phyloP scores from a whole-genome alignment of 2,888 invertebrate genomes.

The Dynastes hyllus region DNA sequence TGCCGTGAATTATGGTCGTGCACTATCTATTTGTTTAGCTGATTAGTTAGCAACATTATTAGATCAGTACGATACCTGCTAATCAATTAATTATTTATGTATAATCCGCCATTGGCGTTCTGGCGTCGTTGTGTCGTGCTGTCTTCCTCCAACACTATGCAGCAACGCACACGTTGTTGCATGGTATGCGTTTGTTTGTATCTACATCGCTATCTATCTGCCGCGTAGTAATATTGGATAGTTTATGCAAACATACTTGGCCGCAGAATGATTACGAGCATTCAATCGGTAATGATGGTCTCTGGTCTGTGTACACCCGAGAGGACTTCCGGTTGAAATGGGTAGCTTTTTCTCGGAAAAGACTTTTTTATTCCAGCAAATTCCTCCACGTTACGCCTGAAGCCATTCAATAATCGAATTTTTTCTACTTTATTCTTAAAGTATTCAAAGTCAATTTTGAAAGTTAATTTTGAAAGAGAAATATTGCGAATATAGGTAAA shows the following conservation, averaged over 20 bases:
- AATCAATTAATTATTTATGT: conserved; percentile 73
- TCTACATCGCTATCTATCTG: conserved; percentile 5
- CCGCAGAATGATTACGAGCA: conserved; percentile 2
- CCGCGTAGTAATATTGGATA: not conserved
- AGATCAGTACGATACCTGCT: conserved; percentile 72
- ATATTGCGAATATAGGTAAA: too few relatives aligned
- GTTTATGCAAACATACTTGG: conserved; percentile 17
- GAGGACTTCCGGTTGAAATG: too few relatives aligned
- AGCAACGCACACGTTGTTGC: not conserved
- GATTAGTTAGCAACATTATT: conserved; percentile 73
- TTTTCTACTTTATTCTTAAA: too few relatives aligned
- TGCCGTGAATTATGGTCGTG: conserved; percentile 72
- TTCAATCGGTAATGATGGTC: too few relatives aligned
- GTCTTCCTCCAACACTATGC: conserved; percentile 5
- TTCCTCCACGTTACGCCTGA: too few relatives aligned
- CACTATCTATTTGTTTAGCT: conserved; percentile 73
- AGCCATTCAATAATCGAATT: too few relatives aligned
- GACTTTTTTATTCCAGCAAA: too few relatives aligned
- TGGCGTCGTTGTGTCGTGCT: conserved; percentile 50
- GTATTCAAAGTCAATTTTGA: too few relatives aligned
- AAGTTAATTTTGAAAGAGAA: too few relatives aligned
- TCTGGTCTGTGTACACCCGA: too few relatives aligned
- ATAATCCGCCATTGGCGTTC: conserved; percentile 62
- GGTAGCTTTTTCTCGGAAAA: too few relatives aligned
- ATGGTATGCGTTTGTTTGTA: not conserved